These are phyloP conservation scores for Nematopogon swammerdamellus DNA, from an alignment of 2,888 invertebrate genomes.

Conservation along the genomic window DNA sequence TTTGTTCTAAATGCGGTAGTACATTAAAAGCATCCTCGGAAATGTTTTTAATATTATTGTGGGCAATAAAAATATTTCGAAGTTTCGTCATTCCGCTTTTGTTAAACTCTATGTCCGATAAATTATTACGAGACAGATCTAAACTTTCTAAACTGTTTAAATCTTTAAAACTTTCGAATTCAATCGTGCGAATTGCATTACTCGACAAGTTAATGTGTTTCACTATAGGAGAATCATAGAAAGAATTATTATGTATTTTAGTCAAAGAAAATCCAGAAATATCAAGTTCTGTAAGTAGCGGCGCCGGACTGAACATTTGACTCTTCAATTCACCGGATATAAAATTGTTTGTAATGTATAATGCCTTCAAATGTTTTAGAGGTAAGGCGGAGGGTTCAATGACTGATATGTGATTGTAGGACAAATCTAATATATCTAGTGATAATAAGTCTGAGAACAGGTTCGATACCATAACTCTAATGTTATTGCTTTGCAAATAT, in stretches of 20 bases:
- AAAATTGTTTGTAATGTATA: neutral
- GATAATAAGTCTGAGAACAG: neutral
- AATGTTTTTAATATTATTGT: constrained; percentile 23
- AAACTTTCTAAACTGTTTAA: constrained; percentile 32
- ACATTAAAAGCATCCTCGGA: neutral
- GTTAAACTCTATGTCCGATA: constrained; percentile 20
- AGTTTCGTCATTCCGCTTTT: constrained; percentile 20
- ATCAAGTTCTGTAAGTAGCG: neutral
- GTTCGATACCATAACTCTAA: neutral
- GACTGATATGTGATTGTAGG: neutral
- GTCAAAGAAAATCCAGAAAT: neutral
- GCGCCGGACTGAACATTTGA: neutral
- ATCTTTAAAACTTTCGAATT: constrained; percentile 22
- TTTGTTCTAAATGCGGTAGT: neutral
- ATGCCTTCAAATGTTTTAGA: neutral
- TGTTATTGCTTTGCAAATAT: neutral
- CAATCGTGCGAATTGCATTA: neutral
- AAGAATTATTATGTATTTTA: neutral
- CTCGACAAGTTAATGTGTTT: neutral
- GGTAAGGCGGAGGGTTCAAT: neutral
- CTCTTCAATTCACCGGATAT: neutral
- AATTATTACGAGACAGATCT: constrained; percentile 31
- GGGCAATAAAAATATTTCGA: constrained; percentile 29
- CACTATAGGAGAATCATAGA: neutral
- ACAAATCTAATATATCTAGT: neutral